A percentile compares a stretch with the other conserved stretches of the same genome.
Conservation (phyloP, 2,113 vertebrate species). For the Raja brachyura region DNA sequence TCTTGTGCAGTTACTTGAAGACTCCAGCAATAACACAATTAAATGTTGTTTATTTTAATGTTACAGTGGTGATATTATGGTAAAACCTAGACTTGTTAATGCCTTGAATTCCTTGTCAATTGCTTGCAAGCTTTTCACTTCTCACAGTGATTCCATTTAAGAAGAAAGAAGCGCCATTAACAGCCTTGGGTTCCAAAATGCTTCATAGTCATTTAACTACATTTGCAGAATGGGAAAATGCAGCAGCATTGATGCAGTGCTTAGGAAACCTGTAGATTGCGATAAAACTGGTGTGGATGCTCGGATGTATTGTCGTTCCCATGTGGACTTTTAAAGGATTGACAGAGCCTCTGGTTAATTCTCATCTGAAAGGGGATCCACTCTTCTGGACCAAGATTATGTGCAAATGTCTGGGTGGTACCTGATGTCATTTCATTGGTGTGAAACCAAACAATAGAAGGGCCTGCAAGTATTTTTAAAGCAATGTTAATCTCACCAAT, state of each 20-base stretch:
- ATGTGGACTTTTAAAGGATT: background rate
- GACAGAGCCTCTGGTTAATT: background rate
- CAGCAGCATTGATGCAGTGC: background rate
- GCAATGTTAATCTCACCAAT: background rate
- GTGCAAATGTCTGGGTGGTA: background rate
- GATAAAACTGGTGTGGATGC: background rate
- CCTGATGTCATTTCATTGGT: background rate
- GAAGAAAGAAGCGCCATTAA: background rate
- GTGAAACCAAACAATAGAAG: background rate
- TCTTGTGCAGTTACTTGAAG: conserved; percentile 13
- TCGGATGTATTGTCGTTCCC: background rate
- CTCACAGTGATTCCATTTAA: background rate
- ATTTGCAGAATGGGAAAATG: background rate
- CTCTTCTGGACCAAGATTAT: background rate
- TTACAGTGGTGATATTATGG: background rate
- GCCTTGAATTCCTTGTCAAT: background rate
- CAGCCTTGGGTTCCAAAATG: background rate
- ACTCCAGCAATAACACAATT: conserved; percentile 6
- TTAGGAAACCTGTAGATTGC: background rate
- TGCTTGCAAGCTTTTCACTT: background rate
- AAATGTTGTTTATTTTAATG: background rate
- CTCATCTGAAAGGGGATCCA: background rate
- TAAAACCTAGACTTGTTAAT: background rate
- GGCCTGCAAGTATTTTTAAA: too few relatives aligned
- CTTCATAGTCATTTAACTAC: background rate